Percentiles rank a stretch among this genome's conserved stretches.
Conservation (phyloP, 2,113 vertebrate species). For the Tachycineta bicolor region DNA sequence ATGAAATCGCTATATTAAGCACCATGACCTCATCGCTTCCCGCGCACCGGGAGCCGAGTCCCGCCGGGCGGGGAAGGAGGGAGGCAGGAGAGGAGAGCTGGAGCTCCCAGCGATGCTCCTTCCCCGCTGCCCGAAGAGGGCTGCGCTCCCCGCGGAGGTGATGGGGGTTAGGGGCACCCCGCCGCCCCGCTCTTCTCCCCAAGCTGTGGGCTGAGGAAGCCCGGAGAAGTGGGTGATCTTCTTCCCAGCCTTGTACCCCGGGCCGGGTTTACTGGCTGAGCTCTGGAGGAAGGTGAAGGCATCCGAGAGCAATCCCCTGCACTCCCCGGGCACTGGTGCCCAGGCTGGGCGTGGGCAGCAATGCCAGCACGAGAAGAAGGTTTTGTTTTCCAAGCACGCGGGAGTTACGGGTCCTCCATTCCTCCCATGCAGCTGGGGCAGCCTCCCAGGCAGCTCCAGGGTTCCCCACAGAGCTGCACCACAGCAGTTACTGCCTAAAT, state of each 20-base stretch:
- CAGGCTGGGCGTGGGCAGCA: background rate
- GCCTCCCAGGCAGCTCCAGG: background rate
- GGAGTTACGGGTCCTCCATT: background rate
- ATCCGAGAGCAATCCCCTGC: accelerated
- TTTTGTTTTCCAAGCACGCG: background rate
- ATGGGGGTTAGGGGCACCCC: background rate
- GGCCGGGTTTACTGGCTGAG: background rate
- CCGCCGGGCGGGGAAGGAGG: background rate
- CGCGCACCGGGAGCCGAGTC: slow-evolving; percentile 56
- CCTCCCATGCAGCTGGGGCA: background rate
- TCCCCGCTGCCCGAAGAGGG: background rate
- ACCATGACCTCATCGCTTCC: slow-evolving; percentile 72
- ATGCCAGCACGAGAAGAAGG: background rate
- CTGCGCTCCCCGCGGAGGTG: background rate
- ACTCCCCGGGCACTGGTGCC: background rate
- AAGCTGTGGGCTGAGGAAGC: background rate
- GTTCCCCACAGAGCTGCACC: background rate
- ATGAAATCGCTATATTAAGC: slow-evolving; percentile 71
- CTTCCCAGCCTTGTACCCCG: background rate
- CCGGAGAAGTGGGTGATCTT: background rate
- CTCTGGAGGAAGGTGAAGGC: background rate
- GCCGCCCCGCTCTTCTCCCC: background rate
- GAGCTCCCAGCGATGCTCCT: background rate
- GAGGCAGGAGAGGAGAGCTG: background rate
- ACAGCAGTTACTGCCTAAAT: background rate